These are phyloP conservation scores for Temnopleurus reevesii DNA, from an alignment of 53 echinoderm and acorn worm species.

Conservation along the genomic window DNA sequence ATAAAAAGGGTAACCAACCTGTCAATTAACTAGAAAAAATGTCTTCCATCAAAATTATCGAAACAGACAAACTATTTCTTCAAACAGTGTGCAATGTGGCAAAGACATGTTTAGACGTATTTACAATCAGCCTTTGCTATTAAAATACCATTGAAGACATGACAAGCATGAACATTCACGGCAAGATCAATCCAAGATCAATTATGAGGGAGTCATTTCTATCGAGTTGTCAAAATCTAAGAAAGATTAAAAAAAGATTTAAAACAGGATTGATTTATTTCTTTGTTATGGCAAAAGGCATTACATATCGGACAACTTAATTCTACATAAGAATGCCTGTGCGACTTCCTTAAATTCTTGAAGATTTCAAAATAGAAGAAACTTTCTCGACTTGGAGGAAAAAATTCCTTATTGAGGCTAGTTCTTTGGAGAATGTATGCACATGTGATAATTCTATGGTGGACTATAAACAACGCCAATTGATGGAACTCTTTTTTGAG, in stretches of 20 bases:
- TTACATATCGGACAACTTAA: not conserved
- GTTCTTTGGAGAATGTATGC: conserved; percentile 21
- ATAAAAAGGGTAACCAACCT: not conserved
- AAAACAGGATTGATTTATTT: not conserved
- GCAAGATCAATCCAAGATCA: conserved; percentile 35
- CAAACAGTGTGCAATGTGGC: not conserved
- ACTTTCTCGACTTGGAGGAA: not conserved
- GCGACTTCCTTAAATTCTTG: not conserved
- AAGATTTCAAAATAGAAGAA: not conserved
- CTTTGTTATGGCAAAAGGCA: not conserved
- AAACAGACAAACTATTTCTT: not conserved
- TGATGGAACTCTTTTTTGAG: not conserved
- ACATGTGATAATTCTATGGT: conserved; percentile 9
- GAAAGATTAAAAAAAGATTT: not conserved
- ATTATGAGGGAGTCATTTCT: not conserved
- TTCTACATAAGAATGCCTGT: not conserved
- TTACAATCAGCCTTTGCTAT: not conserved
- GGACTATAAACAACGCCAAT: not conserved
- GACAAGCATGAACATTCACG: conserved; percentile 13
- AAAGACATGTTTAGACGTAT: not conserved
- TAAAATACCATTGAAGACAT: conserved; percentile 33
- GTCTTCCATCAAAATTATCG: not conserved
- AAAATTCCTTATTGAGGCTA: not conserved
- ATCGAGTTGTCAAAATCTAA: not conserved
- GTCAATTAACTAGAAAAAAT: no score